Conservation (phyloP, 2,113 vertebrate species). For the Talpa occidentalis region DNA sequence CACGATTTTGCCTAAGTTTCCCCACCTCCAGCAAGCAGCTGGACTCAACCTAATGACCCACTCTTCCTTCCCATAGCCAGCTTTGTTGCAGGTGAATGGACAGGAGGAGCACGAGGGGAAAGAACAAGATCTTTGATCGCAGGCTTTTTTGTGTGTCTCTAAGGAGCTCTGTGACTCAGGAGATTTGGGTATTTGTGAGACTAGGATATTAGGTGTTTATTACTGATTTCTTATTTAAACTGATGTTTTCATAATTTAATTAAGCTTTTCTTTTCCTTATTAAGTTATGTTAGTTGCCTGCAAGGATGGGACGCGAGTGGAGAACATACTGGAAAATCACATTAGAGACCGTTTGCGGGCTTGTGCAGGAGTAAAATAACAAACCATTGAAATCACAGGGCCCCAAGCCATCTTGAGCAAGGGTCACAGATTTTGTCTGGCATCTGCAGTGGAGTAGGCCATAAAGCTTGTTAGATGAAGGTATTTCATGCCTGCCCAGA, state of each 20-base stretch:
- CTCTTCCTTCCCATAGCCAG: background rate
- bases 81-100: background rate
- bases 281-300: background rate
- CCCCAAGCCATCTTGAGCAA: background rate
- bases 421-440: background rate
- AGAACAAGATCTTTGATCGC: background rate
- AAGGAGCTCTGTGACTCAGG: background rate
- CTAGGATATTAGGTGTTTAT: background rate
- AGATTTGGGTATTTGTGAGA: background rate
- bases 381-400: background rate
- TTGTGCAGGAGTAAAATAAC: background rate
- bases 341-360: background rate
- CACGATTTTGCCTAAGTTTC: background rate
- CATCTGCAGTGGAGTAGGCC: background rate
- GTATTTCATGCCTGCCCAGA: background rate
- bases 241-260: background rate
- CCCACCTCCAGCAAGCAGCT: background rate
- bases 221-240: constrained; percentile 22
- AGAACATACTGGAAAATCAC: background rate
- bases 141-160: background rate
- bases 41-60: background rate
- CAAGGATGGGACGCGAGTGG: background rate
- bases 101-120: background rate
- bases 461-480: background rate
- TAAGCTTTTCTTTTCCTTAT: background rate